A percentile compares a stretch with the other conserved stretches of the same genome.
phyloP scores from a whole-genome alignment of 1,140 invertebrate genomes.

The Holotrichia oblita region DNA sequence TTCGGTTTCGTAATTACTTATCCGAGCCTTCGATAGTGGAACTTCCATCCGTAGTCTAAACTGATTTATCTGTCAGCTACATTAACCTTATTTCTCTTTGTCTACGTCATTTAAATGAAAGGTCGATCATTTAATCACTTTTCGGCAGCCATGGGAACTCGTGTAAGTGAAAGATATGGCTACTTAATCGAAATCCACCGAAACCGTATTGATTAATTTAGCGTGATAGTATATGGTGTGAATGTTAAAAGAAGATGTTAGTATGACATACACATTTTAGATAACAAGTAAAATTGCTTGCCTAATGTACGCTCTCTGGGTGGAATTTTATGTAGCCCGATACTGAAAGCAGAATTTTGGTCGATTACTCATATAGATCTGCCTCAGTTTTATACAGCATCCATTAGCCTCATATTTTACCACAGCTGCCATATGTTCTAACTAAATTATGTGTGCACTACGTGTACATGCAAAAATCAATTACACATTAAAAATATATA shows the following conservation, averaged over 20 bases:
- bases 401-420: no score
- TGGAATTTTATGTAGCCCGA: no score
- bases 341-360: no score
- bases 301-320: no score
- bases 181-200: background rate
- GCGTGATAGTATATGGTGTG: background rate
- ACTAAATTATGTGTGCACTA: no score
- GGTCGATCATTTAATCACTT: conserved; percentile 15
- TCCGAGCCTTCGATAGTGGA: conserved; percentile 36
- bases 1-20: conserved; percentile 36
- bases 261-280: background rate
- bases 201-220: conserved; percentile 1
- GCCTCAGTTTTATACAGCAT: no score
- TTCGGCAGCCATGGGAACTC: background rate
- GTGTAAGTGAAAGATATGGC: conserved; percentile 16
- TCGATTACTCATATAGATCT: no score
- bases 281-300: background rate
- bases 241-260: background rate
- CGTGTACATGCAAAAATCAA: no score
- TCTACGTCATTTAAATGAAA: conserved; percentile 28
- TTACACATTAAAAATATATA: no score
- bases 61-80: conserved; percentile 38
- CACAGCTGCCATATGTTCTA: no score
- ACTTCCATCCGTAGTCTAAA: background rate
- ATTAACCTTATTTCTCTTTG: conserved; percentile 41